Evolutionary conservation across 1,140 invertebrate species (phyloP), one percentile per base, ranked within the genome.

Genomic region (Notospermus geniculatus): DNA sequence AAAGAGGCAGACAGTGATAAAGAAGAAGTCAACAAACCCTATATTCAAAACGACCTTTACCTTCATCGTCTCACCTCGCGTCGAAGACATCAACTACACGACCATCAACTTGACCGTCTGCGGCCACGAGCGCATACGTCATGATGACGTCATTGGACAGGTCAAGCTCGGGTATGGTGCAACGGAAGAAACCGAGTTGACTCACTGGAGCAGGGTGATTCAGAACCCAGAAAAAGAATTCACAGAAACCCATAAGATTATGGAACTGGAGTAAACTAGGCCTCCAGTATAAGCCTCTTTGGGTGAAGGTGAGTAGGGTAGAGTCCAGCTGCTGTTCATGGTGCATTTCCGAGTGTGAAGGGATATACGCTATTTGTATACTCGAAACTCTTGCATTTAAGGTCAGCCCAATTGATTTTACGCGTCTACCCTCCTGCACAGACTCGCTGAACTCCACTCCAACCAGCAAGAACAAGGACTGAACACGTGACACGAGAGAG

Each of bases 121-220:
- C 46, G 72, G 77, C 60, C 69, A 75, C 36, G 74, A 80, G 53
- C 54, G 67, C 25, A 69, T 80, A n/a, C 67, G 73, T 13, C 59
- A 71, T 17, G 76, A 79, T 58, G 68, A 69, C 23, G 46, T 74
- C 1, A 67, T 80, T 29, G 79, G 79, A 2, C 71, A 79, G 55
- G 68, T 78, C 0, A 29, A 67, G 17, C 70, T 79, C 39, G 72
- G 72, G 1, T 60, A 55, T 2, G 69, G 69, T 4, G 55, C 70
- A 2, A 68, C 66, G 2, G 70, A 73, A 32, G 69, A 70, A 2
- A 63, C 63, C 22, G 72, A 71, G 45, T 55, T 72, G 15, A 58
- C 63, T 17, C 67, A 72, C 45, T 75, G 73, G 73, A 60, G 60
- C 0, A 57, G 63, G 39, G 62, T 60, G 1, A 56, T 73, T 19